Base-by-base conservation (phyloP, 2,113 vertebrate genomes). In the Gadus macrocephalus region DNA sequence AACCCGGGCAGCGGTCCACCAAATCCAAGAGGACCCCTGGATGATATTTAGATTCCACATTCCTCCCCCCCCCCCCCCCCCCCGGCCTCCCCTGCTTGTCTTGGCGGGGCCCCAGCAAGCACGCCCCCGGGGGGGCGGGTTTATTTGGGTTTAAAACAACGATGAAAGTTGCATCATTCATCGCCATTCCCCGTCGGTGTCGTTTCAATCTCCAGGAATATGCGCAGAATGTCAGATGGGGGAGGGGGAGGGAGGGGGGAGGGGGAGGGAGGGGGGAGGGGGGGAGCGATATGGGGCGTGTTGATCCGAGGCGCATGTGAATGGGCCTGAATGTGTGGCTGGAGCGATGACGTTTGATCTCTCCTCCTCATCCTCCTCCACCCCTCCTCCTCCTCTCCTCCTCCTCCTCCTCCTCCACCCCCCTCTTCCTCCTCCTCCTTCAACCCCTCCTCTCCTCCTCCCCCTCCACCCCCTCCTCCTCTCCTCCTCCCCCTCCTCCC, bases 11-110 rank as follows among this genome's bases (percentile, higher is more conserved):
- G 42, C 11, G 42, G 8, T 14, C 42, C 42, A 49, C 42, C 42
- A 38, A 61, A 53, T 69, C 65, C 71, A 74, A 71, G 79, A 75
- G 53, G n/a, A 68, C 11, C 35, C 35, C 75, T 61, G 66, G 76
- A 70, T 72, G 70, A 81, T 89, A 84, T 91, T 90, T 89, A 81
- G 80, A 76, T 86, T 72, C 74, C 74, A 81, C 87, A 89, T 90
- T 90, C 86, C 81, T 85, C 63, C 75, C 72, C 69, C 64, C 31
- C 31, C 31, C 31, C 31, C 31, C 31, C 64, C 86, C 81, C 85
- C 63, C 74, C 72, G 68, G 61, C 31, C 28, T 31, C 28, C 28
- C 28, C 3, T 84, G 84, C 81, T 92, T 89, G 78, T 84, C 81
- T 91, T 91, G 90, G 89, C 85, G 77, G 74, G 63, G 63, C 74